phyloP scores from a whole-genome alignment of 2,888 invertebrate species.

The Zhuqinia jingwanae region DNA sequence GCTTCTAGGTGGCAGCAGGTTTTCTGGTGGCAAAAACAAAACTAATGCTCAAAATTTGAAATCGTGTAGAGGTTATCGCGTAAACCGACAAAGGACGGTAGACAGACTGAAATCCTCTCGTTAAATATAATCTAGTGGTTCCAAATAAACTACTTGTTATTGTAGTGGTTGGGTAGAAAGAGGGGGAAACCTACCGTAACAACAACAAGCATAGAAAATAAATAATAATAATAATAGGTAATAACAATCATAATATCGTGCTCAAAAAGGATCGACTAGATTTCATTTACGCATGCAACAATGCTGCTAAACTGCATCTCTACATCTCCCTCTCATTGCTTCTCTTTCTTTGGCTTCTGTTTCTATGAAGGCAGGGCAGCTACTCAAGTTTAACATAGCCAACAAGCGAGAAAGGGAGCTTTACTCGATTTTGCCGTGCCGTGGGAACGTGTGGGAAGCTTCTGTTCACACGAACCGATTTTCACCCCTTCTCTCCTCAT shows the following conservation, averaged over 20 bases:
- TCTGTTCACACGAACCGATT: conserved; percentile 79
- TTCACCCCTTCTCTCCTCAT: conserved; percentile 73
- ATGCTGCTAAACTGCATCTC: no score
- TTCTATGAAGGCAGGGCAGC: conserved; percentile 2
- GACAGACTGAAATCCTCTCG: no score
- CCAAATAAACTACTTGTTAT: neutral
- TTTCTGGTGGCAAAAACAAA: no score
- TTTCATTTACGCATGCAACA: conserved; percentile 32
- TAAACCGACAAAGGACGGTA: no score
- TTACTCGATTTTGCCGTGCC: conserved; percentile 53
- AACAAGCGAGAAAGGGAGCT: conserved; percentile 46
- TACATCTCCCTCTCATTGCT: neutral
- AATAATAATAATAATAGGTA: no score
- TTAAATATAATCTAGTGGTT: no score
- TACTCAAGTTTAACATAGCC: conserved; percentile 11
- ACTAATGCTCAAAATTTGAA: no score
- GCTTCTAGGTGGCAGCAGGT: no score
- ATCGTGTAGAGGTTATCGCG: no score
- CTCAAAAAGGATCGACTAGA: conserved; percentile 23
- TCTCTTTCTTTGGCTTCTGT: conserved; percentile 46
- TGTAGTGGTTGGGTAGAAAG: neutral
- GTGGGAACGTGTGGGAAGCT: conserved; percentile 77
- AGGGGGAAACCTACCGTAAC: conserved; percentile 48
- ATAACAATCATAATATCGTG: conserved; percentile 18
- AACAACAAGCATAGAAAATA: no score